Evolutionary conservation across 2,113 vertebrate species (phyloP).

Genomic region (Indicator maculatus): DNA sequence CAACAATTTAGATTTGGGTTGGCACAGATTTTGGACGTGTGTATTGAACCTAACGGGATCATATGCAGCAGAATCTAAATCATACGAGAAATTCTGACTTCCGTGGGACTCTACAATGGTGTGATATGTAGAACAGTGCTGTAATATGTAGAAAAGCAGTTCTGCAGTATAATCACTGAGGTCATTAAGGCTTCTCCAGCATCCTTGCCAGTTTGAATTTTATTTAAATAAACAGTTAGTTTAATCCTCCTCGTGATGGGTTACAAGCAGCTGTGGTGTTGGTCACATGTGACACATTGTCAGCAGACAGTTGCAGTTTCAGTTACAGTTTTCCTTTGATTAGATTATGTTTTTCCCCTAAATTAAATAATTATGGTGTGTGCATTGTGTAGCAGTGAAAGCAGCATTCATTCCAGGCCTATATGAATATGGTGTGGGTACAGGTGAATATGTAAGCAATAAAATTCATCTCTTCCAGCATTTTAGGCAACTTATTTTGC

Average conservation of each 20-base stretch:
- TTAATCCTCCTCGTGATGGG: neutral
- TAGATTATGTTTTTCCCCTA: slow-evolving; percentile 54
- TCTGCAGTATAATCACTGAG: neutral
- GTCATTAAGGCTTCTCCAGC: neutral
- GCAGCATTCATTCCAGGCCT: slow-evolving; percentile 6
- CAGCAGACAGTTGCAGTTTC: slow-evolving; percentile 50
- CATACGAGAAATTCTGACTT: neutral
- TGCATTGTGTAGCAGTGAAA: slow-evolving; percentile 12
- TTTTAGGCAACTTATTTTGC: slow-evolving; percentile 7
- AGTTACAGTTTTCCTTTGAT: slow-evolving; percentile 61
- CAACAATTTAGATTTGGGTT: neutral
- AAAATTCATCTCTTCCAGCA: neutral
- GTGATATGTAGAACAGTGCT: neutral
- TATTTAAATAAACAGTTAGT: slow-evolving; percentile 2
- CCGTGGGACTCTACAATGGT: neutral
- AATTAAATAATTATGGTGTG: slow-evolving; percentile 61
- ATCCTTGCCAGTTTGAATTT: neutral
- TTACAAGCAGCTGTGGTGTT: slow-evolving; percentile 14
- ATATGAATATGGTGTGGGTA: neutral
- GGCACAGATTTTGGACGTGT: neutral
- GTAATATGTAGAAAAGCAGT: neutral
- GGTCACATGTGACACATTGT: neutral
- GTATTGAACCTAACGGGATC: neutral
- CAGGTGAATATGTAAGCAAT: slow-evolving; percentile 24
- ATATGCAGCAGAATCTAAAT: neutral